Base-by-base conservation (phyloP, 2,888 invertebrate species). In the Calephelis perditalis region DNA sequence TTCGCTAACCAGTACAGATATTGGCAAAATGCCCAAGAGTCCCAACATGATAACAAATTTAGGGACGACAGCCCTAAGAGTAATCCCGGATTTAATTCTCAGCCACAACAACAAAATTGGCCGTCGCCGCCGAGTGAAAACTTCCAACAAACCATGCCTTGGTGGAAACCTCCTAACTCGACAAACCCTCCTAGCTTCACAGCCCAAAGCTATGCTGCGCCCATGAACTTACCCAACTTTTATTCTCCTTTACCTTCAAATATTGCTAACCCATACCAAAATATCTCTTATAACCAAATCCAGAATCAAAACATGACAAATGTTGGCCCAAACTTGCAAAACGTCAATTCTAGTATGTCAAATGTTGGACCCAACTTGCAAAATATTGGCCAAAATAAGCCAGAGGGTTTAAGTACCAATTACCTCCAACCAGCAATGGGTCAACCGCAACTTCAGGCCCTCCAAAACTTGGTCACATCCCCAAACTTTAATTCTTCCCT, bases 1-100 rank as follows among this genome's bases (percentile, higher is more conserved):
- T 90, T 90, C 70, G 90, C 89, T 2, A 89, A 89, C 68, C 90
- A 90, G 61, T 86, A 85, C 70, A 78, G 85, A 8, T 82, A 88
- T 72, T 88, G 88, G 88, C 87, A 86, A 62, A 77, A 64, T 58
- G 79, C 82, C 1, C 87, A 84, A 49, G 88, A 88, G 1, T 81
- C 69, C 52, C 86, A 84, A 58, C 75, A 71, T 59, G 88, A 87
- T 7, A 88, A 89, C 67, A 83, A 88, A 65, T 88, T 87, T 65
- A 71, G 84, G 45, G 87, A 88, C 15, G 86, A 87, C 26, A 78
- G 64, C 47, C 77, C 80, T 61, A 79, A 79, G 36, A 68, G 71
- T 1, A 69, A 67, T 58, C 67, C 63, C 52, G 66, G 74, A 1
- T 61, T 73, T 58, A 65, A 69, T 37, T 75, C 73, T 7, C 70